A percentile compares a stretch with the other conserved stretches of the same genome.
Evolutionary conservation across 92 coral and sea anemone species (phyloP).

Genomic region (Actinernus sp.): DNA sequence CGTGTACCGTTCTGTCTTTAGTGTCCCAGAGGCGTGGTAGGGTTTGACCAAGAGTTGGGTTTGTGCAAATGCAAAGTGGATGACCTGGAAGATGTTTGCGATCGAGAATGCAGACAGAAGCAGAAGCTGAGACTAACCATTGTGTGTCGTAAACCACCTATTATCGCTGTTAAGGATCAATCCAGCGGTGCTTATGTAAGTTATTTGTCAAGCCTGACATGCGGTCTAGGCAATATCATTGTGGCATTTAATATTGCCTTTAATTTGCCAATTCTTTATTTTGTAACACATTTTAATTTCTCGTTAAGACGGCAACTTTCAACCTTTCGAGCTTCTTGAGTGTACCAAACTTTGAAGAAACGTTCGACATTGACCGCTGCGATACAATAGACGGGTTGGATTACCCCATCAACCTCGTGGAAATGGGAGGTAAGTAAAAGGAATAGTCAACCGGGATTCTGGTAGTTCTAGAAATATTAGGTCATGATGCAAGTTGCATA

Average conservation of each 20-base stretch:
- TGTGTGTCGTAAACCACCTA: slow-evolving; percentile 64
- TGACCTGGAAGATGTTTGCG: slow-evolving; percentile 83
- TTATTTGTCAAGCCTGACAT: neutral
- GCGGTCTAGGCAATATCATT: no score
- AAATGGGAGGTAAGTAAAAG: slow-evolving; percentile 70
- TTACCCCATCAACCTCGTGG: slow-evolving; percentile 62
- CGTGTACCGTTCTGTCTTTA: no score
- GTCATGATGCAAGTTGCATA: no score
- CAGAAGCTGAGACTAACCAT: slow-evolving; percentile 71
- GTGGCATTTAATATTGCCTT: no score
- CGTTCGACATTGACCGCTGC: slow-evolving; percentile 67
- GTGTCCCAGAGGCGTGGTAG: no score
- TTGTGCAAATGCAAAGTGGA: slow-evolving; percentile 81
- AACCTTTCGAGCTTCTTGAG: slow-evolving; percentile 67
- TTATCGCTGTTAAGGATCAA: slow-evolving; percentile 46
- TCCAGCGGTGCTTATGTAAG: slow-evolving; percentile 2
- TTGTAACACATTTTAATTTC: no score
- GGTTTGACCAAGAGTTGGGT: slow-evolving; percentile 83
- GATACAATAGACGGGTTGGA: slow-evolving; percentile 51
- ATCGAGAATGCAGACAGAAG: slow-evolving; percentile 74
- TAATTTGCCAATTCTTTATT: no score
- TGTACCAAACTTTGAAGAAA: slow-evolving; percentile 75
- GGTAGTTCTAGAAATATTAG: no score
- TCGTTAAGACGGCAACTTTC: slow-evolving; percentile 30
- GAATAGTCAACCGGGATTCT: no score